Conservation (phyloP, 2,113 vertebrate genomes). For the Urocitellus parryii region DNA sequence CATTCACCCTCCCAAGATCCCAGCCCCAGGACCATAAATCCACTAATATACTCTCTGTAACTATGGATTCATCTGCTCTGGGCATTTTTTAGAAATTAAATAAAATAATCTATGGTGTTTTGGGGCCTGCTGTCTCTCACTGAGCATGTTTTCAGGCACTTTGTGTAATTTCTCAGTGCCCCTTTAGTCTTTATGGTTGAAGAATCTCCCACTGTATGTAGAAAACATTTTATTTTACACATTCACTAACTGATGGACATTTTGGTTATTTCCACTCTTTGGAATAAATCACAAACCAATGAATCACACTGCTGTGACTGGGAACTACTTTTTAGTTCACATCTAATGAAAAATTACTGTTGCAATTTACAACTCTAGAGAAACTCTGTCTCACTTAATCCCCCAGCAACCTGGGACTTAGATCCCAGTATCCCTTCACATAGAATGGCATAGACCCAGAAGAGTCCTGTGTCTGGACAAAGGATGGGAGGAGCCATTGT, state of each 20-base stretch:
- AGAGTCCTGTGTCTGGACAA: neutral
- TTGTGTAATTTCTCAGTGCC: too few relatives aligned
- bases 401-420: neutral
- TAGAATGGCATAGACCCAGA: neutral
- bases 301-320: neutral
- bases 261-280: neutral
- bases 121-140: neutral
- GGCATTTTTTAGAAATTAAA: neutral
- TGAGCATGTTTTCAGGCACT: neutral
- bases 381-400: neutral
- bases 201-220: neutral
- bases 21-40: neutral
- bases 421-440: neutral
- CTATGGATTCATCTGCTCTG: neutral
- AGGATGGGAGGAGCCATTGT: neutral
- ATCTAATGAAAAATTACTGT: neutral
- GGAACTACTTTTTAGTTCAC: neutral
- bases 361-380: neutral
- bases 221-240: neutral
- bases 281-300: neutral
- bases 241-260: neutral
- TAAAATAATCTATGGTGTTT: neutral
- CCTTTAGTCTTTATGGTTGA: neutral
- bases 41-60: neutral
- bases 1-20: neutral